phyloP scores from a whole-genome alignment of 2,888 invertebrate species.

The Lutraria lutraria region DNA sequence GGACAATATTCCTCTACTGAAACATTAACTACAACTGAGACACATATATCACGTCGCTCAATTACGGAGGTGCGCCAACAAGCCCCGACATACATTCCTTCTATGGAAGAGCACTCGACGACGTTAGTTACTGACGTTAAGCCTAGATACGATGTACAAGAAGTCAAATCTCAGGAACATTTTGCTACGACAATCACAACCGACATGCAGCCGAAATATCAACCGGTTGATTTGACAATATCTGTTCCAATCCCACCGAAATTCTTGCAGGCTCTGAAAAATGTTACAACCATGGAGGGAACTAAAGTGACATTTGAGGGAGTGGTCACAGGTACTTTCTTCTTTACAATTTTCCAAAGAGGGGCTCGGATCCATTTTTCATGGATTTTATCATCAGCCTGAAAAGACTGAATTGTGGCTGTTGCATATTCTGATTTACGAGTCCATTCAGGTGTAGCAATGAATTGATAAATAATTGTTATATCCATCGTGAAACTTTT shows the following conservation, averaged over 20 bases:
- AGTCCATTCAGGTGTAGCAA: too few species aligned
- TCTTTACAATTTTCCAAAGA: too few species aligned
- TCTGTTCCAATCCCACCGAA: constrained; percentile 85
- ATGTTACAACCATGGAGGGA: constrained; percentile 95
- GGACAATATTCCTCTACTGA: constrained; percentile 74
- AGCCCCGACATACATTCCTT: constrained; percentile 73
- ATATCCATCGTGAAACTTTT: too few species aligned
- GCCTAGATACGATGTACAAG: constrained; percentile 72
- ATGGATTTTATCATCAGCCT: neutral
- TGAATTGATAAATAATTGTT: too few species aligned
- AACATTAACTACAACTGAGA: constrained; percentile 80
- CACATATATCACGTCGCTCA: constrained; percentile 76
- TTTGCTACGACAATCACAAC: constrained; percentile 80
- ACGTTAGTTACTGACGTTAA: constrained; percentile 78
- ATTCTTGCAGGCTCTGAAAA: constrained; percentile 91
- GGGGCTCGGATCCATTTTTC: neutral
- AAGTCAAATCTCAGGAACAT: constrained; percentile 72
- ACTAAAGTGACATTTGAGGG: constrained; percentile 97
- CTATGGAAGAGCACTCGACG: constrained; percentile 77
- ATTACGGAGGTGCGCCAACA: constrained; percentile 73
- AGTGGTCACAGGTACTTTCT: constrained; percentile 90
- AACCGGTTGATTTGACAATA: constrained; percentile 85
- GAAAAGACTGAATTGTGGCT: neutral
- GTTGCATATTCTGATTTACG: too few species aligned
- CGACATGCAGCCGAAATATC: constrained; percentile 81